These are phyloP conservation scores for human DNA, from an alignment of 2,113 vertebrate species.

Conservation along the genomic window DNA sequence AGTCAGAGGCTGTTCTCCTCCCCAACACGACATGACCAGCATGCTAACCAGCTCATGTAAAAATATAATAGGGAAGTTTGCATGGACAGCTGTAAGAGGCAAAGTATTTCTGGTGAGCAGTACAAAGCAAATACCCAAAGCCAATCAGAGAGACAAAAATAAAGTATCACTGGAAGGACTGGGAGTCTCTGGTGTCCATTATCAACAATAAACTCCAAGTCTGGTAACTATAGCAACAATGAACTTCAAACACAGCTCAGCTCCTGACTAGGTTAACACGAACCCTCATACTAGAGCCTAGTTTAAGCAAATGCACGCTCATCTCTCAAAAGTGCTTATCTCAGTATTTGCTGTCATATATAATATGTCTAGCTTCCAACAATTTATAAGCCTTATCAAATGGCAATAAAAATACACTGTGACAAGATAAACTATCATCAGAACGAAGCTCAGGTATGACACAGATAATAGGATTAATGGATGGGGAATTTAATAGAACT, in stretches of 20 bases:
- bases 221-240: background rate
- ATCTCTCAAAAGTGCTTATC: background rate
- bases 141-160: conserved; percentile 9
- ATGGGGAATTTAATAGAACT: background rate
- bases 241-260: background rate
- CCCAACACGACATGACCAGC: background rate
- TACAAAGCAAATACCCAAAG: conserved; percentile 22
- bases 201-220: background rate
- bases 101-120: background rate
- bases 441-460: background rate
- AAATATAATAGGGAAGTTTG: background rate
- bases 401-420: background rate
- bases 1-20: background rate
- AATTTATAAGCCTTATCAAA: background rate
- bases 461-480: background rate
- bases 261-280: background rate
- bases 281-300: background rate
- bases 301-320: background rate
- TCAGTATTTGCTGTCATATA: background rate
- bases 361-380: background rate
- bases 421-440: background rate
- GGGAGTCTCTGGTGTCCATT: background rate
- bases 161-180: conserved; percentile 8
- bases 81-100: background rate
- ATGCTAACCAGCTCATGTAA: background rate